Evolutionary conservation across 1,140 invertebrate species (phyloP).

Genomic region (Drosophila arizonae): DNA sequence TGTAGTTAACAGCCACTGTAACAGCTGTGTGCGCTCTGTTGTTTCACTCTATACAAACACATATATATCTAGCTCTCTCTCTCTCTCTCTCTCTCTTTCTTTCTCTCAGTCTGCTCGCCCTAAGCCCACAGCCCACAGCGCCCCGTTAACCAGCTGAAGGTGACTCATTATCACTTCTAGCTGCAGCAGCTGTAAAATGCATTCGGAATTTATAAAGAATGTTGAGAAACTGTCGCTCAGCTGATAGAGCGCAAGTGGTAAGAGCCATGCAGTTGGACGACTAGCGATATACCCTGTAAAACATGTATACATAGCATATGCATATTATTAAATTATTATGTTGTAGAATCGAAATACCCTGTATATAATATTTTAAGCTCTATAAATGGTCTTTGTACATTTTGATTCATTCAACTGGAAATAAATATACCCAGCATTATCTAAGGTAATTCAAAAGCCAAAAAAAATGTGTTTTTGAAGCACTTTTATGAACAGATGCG

Average conservation of each 20-base stretch:
- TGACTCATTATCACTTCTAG: conserved; percentile 49
- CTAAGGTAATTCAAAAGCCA: no score
- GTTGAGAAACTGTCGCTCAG: conserved; percentile 27
- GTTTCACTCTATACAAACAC: not conserved
- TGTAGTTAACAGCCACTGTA: conserved; percentile 25
- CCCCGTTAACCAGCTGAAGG: conserved; percentile 40
- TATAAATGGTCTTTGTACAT: no score
- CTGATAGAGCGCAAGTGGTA: conserved; percentile 33
- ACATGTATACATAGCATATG: no score
- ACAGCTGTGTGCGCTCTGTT: conserved; percentile 48
- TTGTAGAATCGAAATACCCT: no score
- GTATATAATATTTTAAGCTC: no score
- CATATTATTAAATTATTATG: no score
- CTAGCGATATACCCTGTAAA: conserved; percentile 1
- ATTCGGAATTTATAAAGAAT: conserved; percentile 36
- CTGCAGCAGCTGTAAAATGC: conserved; percentile 25
- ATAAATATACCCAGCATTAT: no score
- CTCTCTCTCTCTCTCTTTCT: not conserved
- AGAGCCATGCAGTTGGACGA: not conserved
- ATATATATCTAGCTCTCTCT: not conserved
- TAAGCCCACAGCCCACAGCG: conserved; percentile 20
- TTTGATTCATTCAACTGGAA: no score
- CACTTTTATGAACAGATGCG: conserved; percentile 24
- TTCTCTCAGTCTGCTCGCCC: conserved; percentile 18
- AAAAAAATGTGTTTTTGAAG: not conserved